Conservation (phyloP, 2,797 vertebrate species). For the Paratrypauchen microcephalus region DNA sequence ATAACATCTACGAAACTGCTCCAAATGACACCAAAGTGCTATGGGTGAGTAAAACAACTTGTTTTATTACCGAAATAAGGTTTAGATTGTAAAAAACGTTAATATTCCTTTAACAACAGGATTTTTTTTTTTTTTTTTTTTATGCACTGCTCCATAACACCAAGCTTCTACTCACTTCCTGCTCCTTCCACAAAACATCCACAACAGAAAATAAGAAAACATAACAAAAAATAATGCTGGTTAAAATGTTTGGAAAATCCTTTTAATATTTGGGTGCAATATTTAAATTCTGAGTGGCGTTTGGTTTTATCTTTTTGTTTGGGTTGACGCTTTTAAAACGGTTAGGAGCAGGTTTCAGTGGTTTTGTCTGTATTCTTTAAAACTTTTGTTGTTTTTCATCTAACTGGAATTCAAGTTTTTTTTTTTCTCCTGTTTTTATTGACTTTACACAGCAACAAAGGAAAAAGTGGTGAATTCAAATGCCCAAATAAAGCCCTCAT, state of each 20-base stretch:
- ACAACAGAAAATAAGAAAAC: constrained; percentile 41
- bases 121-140: constrained; percentile 36
- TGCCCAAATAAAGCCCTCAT: constrained; percentile 49
- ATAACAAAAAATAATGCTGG: neutral
- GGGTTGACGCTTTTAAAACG: constrained; percentile 45
- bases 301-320: constrained; percentile 67
- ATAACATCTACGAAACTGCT: no score
- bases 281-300: constrained; percentile 60
- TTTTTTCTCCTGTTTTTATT: constrained; percentile 63
- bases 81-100: no score
- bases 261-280: constrained; percentile 39
- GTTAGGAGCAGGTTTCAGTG: constrained; percentile 44
- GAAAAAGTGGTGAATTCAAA: constrained; percentile 35
- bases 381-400: constrained; percentile 60
- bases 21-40: no score
- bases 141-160: constrained; percentile 36
- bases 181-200: constrained; percentile 39
- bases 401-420: constrained; percentile 75
- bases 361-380: constrained; percentile 54
- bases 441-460: constrained; percentile 33
- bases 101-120: constrained; percentile 19
- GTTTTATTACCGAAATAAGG: no score
- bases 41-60: no score
- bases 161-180: constrained; percentile 52
- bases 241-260: neutral